phyloP scores from a whole-genome alignment of 2,888 invertebrate species.

The Strigamia maritima region DNA sequence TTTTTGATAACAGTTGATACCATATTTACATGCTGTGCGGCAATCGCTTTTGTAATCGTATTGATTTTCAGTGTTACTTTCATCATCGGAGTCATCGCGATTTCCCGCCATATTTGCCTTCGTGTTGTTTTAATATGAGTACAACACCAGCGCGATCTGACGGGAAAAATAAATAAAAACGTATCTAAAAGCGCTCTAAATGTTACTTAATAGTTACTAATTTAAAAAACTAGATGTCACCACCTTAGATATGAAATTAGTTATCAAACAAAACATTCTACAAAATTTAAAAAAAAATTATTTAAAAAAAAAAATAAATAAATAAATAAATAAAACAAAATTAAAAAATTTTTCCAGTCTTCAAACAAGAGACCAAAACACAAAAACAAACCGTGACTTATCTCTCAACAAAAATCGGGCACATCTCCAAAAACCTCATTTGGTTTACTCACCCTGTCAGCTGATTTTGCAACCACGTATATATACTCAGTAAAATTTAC shows the following conservation, averaged over 20 bases:
- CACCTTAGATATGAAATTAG: no score
- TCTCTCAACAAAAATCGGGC: background rate
- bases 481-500: background rate
- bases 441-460: constrained; percentile 32
- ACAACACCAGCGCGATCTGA: no score
- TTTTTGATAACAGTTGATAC: constrained; percentile 74
- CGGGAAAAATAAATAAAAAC: no score
- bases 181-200: no score
- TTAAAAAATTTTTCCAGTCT: no score
- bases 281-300: background rate
- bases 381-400: background rate
- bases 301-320: no score
- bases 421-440: background rate
- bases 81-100: background rate
- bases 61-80: background rate
- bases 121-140: background rate
- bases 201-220: no score
- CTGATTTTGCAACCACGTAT: constrained; percentile 30
- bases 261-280: no score
- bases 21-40: constrained; percentile 66
- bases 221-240: no score
- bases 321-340: no score
- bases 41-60: constrained; percentile 35
- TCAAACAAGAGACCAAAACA: background rate
- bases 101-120: background rate